Base-by-base conservation (phyloP, 2,888 invertebrate species). In the Drosophila incognita region DNA sequence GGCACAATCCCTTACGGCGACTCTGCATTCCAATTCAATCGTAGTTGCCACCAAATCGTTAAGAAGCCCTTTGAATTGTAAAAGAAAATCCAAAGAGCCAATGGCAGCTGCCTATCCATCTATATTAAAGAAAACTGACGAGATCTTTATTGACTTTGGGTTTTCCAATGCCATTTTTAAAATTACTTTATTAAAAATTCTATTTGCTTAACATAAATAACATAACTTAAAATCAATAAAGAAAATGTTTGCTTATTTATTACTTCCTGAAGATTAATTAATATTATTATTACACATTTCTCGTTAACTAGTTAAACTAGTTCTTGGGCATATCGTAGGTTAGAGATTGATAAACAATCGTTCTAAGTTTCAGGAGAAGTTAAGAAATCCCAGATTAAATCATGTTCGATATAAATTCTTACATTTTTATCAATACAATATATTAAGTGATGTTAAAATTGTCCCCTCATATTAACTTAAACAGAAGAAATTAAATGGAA, bases 401-500 rank as follows among this genome's bases (percentile, higher is more conserved):
- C 51, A 52, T 13, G 2, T 21, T 31, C 6, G 1, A 31, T 11
- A 24, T 6, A 10, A 11, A 3, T 3, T 52, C 18, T 33, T 10
- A 1, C 4, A 11, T 24, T 42, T 24, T 15, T 2, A 27, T 33
- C 2, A 33, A 2, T 15, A 8, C 0, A 15, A 13, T 35, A 6
- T 18, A 29, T 29, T 10, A 10, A 10, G 8, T 38, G 8, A 7
- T 21, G 21, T 54, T 11, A 10, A 36, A 11, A 31, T 6, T 24
- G 8, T 4, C 21, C 13, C 8, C 63, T 31, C 13, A 29, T 21
- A 18, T 24, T 7, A 49, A 49, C 18, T 54, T 51, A n/a, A 66
- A 46, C 31, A 36, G 40, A 52, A 40, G 56, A 38, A 56, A 54
- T 66, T 75, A 69, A 89, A 89, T 83, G 71, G 65, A 71, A 64